Percentiles rank a stretch among this genome's conserved stretches.
phyloP scores from a whole-genome alignment of 1,140 invertebrate species.

The Heliconius hermathena region DNA sequence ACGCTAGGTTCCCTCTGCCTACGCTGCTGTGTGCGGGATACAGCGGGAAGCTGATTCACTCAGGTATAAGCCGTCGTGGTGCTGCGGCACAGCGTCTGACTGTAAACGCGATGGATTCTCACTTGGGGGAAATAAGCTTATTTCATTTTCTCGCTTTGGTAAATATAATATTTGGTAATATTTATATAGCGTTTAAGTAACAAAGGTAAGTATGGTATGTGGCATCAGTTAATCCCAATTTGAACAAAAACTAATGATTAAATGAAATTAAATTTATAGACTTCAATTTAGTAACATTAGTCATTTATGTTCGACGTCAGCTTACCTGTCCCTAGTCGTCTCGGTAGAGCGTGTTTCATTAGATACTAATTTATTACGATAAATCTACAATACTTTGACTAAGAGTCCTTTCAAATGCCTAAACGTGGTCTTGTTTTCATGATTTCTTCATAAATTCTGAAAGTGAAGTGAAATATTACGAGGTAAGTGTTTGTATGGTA shows the following conservation, averaged over 20 bases:
- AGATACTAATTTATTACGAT: background rate
- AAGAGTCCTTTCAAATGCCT: background rate
- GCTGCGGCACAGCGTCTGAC: background rate
- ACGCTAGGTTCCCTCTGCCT: too few species aligned
- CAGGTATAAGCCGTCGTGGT: background rate
- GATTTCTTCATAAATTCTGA: background rate
- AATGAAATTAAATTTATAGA: background rate
- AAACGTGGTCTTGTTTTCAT: background rate
- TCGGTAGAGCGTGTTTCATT: background rate
- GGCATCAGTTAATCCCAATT: too few species aligned
- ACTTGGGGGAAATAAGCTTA: too few species aligned
- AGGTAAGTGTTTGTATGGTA: background rate
- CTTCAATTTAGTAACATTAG: slow-evolving; percentile 11
- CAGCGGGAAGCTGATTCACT: background rate
- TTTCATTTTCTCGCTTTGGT: too few species aligned
- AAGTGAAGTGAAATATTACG: background rate
- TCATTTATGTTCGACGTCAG: slow-evolving; percentile 18
- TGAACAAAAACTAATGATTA: too few species aligned
- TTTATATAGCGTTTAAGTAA: too few species aligned
- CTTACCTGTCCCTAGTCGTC: background rate
- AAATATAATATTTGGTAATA: too few species aligned
- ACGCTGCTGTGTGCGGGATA: too few species aligned
- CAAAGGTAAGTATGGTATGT: too few species aligned
- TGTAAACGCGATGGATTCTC: too few species aligned
- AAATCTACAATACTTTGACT: background rate